A percentile compares a stretch with the other conserved stretches of the same genome.
These are phyloP conservation scores for Prionchulus punctatus DNA, from an alignment of 2,888 invertebrate species.

Conservation along the genomic window DNA sequence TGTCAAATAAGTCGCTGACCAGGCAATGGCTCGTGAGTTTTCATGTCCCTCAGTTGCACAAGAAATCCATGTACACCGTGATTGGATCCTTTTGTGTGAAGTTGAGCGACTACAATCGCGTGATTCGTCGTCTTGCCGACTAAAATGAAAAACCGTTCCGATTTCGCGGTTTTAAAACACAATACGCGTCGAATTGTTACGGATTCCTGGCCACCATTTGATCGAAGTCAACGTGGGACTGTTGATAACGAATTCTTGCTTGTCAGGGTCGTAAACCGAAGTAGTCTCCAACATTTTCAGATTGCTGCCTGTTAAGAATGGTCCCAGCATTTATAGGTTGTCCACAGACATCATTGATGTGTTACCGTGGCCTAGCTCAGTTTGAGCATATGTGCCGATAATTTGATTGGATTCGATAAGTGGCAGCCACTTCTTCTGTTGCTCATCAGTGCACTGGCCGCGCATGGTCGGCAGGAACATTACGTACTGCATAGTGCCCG, in stretches of 20 bases:
- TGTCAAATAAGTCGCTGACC: too few relatives aligned
- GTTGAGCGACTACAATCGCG: constrained; percentile 76
- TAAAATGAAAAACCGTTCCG: too few relatives aligned
- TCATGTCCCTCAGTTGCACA: constrained; percentile 70
- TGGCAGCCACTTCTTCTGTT: constrained; percentile 70
- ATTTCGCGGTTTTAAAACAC: too few relatives aligned
- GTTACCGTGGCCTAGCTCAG: constrained; percentile 82
- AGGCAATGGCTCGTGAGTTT: constrained; percentile 65
- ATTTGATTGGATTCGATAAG: constrained; percentile 65
- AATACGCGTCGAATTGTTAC: too few relatives aligned
- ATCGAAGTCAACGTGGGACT: too few relatives aligned
- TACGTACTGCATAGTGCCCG: constrained; percentile 60
- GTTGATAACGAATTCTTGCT: constrained; percentile 68
- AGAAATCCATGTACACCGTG: constrained; percentile 82
- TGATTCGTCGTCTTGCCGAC: constrained; percentile 87
- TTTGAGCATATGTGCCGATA: constrained; percentile 89
- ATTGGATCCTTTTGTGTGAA: constrained; percentile 62
- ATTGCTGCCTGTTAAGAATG: constrained; percentile 50
- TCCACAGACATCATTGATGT: too few relatives aligned
- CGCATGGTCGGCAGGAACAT: constrained; percentile 83
- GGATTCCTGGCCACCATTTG: constrained; percentile 91
- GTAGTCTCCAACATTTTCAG: constrained; percentile 80
- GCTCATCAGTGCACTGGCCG: constrained; percentile 72
- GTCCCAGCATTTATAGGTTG: too few relatives aligned
- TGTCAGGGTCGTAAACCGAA: constrained; percentile 65